Evolutionary conservation across 2,888 invertebrate species (phyloP).

Genomic region (Polymixis lichenea): DNA sequence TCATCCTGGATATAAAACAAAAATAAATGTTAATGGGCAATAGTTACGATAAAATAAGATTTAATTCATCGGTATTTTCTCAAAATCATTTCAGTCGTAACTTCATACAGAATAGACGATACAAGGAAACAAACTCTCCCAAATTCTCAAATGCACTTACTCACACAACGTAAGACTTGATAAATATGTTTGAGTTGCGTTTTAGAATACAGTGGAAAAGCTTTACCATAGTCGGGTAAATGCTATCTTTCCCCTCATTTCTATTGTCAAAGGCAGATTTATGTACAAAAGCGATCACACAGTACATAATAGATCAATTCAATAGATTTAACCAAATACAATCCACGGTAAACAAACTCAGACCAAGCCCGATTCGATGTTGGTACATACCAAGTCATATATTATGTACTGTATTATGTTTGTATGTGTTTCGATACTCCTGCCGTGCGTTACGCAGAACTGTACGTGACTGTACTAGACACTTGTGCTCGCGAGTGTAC

Average conservation of each 20-base stretch:
- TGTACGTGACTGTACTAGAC: conserved; percentile 65
- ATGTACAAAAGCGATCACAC: conserved; percentile 37
- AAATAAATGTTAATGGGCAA: too few species aligned
- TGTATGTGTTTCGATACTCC: conserved; percentile 51
- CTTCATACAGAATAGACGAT: background rate
- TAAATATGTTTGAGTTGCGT: background rate
- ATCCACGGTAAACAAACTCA: conserved; percentile 35
- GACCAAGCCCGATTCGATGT: conserved; percentile 43
- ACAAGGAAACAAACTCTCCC: background rate
- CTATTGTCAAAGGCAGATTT: conserved; percentile 28
- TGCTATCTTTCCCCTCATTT: background rate
- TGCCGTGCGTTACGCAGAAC: conserved; percentile 60
- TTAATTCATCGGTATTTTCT: background rate
- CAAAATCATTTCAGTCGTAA: background rate
- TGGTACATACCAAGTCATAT: conserved; percentile 56
- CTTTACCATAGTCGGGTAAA: background rate
- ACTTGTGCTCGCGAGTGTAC: conserved; percentile 62
- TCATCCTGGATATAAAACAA: too few species aligned
- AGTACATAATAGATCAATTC: conserved; percentile 52
- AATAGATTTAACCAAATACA: conserved; percentile 47
- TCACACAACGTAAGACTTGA: background rate
- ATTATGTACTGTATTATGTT: conserved; percentile 47
- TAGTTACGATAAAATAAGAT: too few species aligned
- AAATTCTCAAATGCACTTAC: background rate
- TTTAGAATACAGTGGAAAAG: background rate